Conservation (phyloP, 2,888 invertebrate genomes). For the Drosophila mimetica region DNA sequence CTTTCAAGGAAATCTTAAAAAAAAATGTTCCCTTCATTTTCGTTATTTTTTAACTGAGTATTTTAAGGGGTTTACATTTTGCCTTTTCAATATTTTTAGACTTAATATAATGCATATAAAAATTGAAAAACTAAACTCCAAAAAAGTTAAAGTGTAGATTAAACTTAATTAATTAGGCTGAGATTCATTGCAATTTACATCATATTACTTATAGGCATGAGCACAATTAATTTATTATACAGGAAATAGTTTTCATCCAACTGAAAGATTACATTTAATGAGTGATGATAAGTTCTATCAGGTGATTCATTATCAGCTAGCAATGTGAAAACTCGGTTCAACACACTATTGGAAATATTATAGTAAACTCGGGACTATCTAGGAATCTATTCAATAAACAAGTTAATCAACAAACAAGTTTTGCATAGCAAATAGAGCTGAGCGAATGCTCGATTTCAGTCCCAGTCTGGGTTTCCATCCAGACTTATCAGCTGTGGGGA, state of each 20-base stretch:
- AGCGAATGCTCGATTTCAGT: conserved; percentile 11
- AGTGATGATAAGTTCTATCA: conserved; percentile 1
- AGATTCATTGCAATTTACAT: not conserved
- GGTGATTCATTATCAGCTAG: not conserved
- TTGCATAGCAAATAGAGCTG: conserved; percentile 24
- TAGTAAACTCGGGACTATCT: conserved; percentile 7
- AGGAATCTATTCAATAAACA: conserved; percentile 35
- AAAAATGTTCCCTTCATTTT: too few relatives aligned
- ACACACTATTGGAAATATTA: not conserved
- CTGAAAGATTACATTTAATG: not conserved
- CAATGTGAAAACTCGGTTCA: not conserved
- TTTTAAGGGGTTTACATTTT: too few relatives aligned
- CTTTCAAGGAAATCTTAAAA: too few relatives aligned
- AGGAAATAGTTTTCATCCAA: not conserved
- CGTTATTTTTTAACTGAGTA: too few relatives aligned
- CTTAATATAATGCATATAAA: too few relatives aligned
- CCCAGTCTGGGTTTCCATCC: conserved; percentile 11
- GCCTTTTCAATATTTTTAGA: too few relatives aligned
- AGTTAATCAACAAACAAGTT: conserved; percentile 36
- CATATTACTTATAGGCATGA: too few relatives aligned
- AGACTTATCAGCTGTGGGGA: conserved; percentile 23
- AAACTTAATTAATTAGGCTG: too few relatives aligned
- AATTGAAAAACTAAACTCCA: too few relatives aligned
- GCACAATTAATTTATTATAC: not conserved
- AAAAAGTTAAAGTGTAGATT: not conserved